phyloP scores from a whole-genome alignment of 92 coral and sea anemone genomes.

The Actinernus sp. region DNA sequence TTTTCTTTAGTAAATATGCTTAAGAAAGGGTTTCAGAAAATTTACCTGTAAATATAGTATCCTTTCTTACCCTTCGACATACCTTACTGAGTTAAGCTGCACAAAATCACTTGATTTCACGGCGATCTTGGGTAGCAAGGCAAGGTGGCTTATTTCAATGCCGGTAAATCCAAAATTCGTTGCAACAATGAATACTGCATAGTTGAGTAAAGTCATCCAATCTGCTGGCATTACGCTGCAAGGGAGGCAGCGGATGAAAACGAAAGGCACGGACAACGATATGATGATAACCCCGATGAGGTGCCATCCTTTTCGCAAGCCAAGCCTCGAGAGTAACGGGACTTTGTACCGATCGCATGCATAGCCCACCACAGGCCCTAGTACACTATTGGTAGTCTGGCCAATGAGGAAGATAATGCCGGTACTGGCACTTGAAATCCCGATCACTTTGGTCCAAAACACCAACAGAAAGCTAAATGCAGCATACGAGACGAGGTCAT shows the following conservation, averaged over 20 bases:
- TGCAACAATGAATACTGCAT: constrained; percentile 3
- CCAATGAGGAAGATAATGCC: constrained; percentile 54
- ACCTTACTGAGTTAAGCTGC: constrained; percentile 64
- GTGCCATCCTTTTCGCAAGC: constrained; percentile 70
- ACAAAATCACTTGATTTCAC: constrained; percentile 28
- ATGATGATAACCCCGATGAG: constrained; percentile 48
- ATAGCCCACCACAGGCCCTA: constrained; percentile 46
- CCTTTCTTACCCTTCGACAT: too few species aligned
- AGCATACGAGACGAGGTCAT: constrained; percentile 53
- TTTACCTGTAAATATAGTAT: too few species aligned
- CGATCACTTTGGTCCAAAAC: constrained; percentile 62
- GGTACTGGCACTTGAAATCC: constrained; percentile 39
- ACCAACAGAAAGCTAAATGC: constrained; percentile 38
- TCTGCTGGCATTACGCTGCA: constrained; percentile 23
- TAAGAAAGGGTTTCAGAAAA: too few species aligned
- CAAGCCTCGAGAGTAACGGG: constrained; percentile 55
- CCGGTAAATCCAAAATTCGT: constrained; percentile 38
- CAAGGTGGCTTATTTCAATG: constrained; percentile 59
- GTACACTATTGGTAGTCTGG: constrained; percentile 47
- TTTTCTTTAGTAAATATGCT: too few species aligned
- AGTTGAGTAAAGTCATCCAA: constrained; percentile 27
- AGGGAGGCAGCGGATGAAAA: constrained; percentile 50
- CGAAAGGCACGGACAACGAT: constrained; percentile 33
- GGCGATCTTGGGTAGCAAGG: constrained; percentile 49
- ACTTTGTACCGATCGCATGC: constrained; percentile 44